Conservation (phyloP, 2,113 vertebrate genomes). For the Pollachius pollachius region DNA sequence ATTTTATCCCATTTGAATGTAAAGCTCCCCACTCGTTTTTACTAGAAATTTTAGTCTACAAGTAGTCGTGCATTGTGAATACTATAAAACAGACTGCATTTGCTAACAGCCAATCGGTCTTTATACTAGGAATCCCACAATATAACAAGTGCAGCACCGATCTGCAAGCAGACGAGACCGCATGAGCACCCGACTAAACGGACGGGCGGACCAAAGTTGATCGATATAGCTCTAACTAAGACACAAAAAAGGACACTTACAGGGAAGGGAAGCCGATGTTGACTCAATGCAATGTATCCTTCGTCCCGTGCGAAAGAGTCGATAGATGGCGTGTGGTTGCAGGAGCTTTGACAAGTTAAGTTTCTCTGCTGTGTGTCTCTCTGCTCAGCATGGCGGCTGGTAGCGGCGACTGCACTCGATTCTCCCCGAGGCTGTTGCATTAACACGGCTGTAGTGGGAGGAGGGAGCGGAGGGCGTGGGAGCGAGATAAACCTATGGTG, state of each 20-base stretch:
- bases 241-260: background rate
- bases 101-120: background rate
- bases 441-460: conserved; percentile 33
- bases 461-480: conserved; percentile 10
- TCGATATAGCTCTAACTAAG: background rate
- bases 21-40: too few relatives aligned
- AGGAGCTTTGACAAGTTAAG: conserved; percentile 37
- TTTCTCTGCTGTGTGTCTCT: conserved; percentile 33
- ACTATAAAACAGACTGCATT: background rate
- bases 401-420: conserved; percentile 47
- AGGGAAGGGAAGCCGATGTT: conserved; percentile 23
- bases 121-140: conserved; percentile 8
- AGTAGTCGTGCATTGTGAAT: background rate
- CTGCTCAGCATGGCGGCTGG: conserved; percentile 67
- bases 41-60: too few relatives aligned
- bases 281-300: conserved; percentile 29
- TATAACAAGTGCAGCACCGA: conserved; percentile 65
- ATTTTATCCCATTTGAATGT: too few relatives aligned
- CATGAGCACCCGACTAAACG: conserved; percentile 16
- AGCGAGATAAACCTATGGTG: background rate
- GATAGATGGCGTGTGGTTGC: background rate
- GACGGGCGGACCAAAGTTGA: background rate
- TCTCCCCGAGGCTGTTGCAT: conserved; percentile 50
- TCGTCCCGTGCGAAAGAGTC: conserved; percentile 5
- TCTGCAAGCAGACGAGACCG: conserved; percentile 20